Percentiles rank a stretch among this genome's conserved stretches.
Conservation (phyloP, 2,797 vertebrate genomes). For the Gallinago nigripennis region DNA sequence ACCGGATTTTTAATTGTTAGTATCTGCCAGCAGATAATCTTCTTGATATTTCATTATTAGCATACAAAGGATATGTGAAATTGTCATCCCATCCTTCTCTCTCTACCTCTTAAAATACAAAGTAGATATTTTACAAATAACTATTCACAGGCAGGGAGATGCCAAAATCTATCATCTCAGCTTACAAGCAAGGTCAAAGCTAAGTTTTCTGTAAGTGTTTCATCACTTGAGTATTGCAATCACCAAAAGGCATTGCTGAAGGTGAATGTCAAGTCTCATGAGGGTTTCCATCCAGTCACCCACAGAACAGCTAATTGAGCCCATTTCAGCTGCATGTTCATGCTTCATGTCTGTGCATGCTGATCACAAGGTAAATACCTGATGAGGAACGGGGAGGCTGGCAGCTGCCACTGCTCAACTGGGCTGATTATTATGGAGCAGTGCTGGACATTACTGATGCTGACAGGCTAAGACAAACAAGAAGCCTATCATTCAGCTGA, state of each 20-base stretch:
- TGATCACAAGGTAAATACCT: neutral
- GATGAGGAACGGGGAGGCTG: neutral
- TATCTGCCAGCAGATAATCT: neutral
- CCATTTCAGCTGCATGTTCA: neutral
- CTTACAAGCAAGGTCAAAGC: neutral
- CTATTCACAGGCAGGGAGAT: neutral
- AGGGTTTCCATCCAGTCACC: neutral
- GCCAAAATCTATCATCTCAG: neutral
- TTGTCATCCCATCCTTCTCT: neutral
- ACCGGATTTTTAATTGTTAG: neutral
- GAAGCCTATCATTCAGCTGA: neutral
- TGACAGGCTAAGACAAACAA: neutral
- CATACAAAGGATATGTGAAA: neutral
- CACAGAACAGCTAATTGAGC: accelerated
- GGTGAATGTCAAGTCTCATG: neutral
- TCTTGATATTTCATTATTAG: neutral
- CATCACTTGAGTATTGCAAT: neutral
- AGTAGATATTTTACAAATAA: neutral
- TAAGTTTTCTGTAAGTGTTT: neutral
- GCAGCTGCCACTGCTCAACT: neutral
- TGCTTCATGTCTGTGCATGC: neutral
- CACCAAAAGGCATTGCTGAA: neutral
- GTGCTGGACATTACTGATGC: neutral
- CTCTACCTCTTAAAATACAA: neutral
- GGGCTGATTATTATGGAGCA: neutral